Base-by-base conservation (phyloP, 2,797 vertebrate genomes). In the Gallinago nigripennis region DNA sequence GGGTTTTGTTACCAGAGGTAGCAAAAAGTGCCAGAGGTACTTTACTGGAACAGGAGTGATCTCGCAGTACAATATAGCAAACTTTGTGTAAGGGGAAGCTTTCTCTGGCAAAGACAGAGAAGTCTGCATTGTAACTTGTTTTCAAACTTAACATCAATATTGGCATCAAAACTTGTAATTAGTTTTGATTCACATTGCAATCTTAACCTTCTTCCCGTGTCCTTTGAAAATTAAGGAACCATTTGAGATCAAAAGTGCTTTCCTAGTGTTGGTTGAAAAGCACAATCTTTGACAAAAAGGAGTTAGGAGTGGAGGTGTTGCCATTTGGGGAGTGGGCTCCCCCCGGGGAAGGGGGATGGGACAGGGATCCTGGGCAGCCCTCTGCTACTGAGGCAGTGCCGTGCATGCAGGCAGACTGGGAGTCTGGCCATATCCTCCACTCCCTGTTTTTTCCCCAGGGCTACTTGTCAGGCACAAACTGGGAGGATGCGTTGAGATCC, bases 401-500 rank as follows among this genome's bases (percentile, higher is more conserved):
- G 20, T n/a, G 27, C 25, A 9, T 37, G 11, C 48, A 57, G 37
- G 35, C 20, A 58, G 57, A 11, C 11, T 33, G 24, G 7, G 18
- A 56, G 13, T 66, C 18, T 80, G 21, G 39, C 39, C 39, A 39
- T 39, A 39, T 39, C 39, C 39, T 39, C 39, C 39, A 39, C 39
- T 39, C 39, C 39, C 39, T 69, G 3, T 71, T 83, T 82, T 27
- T 81, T 82, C 21, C 20, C 5, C 27, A 31, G 63, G 15, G 27
- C 37, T 43, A 12, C 35, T 60, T 1, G 1, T 54, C 21, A 37
- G 31, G 24, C 72, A 35, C 8, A 58, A 75, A 46, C 9, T 63
- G 20, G 28, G 8, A 31, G 0, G 3, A n/a, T 16, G 5, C 2
- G 0, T 15, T 43, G 12, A 64, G 25, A 35, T 35, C 11, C 21